Evolutionary conservation across 2,888 invertebrate species (phyloP).

Genomic region (Antheraea yamamai): DNA sequence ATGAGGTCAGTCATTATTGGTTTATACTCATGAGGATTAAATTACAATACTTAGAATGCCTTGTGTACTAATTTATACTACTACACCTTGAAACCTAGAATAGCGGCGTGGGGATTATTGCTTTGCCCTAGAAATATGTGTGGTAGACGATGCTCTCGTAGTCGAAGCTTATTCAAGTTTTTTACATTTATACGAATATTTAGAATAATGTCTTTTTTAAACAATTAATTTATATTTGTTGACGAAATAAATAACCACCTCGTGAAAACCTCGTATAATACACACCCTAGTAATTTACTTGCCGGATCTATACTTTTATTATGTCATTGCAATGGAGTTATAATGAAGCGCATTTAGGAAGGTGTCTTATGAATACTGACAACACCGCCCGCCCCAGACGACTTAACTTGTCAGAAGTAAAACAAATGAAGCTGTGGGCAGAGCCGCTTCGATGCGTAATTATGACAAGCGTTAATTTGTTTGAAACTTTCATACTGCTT

Average conservation of each 20-base stretch:
- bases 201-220: background rate
- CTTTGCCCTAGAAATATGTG: too few species aligned
- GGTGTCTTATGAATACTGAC: slow-evolving; percentile 77
- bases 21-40: too few species aligned
- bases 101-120: too few species aligned
- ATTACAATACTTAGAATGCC: too few species aligned
- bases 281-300: too few species aligned
- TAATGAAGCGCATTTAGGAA: slow-evolving; percentile 62
- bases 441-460: slow-evolving; percentile 61
- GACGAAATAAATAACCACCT: background rate
- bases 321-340: slow-evolving; percentile 51
- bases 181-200: too few species aligned
- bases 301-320: slow-evolving; percentile 41
- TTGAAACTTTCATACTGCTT: slow-evolving; percentile 19
- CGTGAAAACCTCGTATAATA: too few species aligned
- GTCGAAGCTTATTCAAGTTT: too few species aligned
- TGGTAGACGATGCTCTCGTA: too few species aligned
- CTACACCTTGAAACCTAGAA: too few species aligned
- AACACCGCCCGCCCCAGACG: slow-evolving; percentile 54
- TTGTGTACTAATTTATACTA: too few species aligned
- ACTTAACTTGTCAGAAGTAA: slow-evolving; percentile 74
- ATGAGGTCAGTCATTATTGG: too few species aligned
- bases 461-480: slow-evolving; percentile 39
- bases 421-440: slow-evolving; percentile 57
- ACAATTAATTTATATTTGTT: background rate